These are phyloP conservation scores for Melanocharis versteri DNA, from an alignment of 2,113 vertebrate genomes.

Conservation along the genomic window DNA sequence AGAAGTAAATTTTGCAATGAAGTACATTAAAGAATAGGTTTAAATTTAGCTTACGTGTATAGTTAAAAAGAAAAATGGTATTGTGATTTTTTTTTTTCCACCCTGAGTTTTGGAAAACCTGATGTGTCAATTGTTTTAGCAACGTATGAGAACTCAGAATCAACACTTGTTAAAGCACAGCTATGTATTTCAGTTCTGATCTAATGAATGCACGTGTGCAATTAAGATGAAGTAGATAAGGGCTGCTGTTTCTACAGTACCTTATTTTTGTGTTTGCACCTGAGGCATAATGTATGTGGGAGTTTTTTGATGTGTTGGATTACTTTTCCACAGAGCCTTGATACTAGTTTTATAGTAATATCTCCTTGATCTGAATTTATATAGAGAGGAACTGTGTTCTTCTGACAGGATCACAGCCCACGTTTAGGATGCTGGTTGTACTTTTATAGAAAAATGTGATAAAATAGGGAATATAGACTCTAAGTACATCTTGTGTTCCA, in stretches of 20 bases:
- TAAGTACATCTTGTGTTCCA: background rate
- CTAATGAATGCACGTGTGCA: background rate
- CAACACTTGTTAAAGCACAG: background rate
- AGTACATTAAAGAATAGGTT: background rate
- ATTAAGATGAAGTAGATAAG: background rate
- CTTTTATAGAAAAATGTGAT: background rate
- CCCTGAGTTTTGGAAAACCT: background rate
- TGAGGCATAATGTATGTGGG: background rate
- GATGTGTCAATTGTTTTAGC: background rate
- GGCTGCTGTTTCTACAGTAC: background rate
- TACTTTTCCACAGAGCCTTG: background rate
- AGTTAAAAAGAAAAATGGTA: background rate
- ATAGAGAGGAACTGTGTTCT: background rate
- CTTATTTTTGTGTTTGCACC: background rate
- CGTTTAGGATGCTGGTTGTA: background rate
- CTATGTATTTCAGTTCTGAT: background rate
- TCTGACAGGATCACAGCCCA: background rate
- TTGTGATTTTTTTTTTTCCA: rapidly evolving
- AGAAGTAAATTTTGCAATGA: background rate
- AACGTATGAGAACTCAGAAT: background rate
- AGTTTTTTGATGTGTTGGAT: background rate
- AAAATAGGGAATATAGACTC: background rate
- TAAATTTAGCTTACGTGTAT: background rate
- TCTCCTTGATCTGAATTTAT: background rate
- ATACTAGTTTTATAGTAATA: background rate